A percentile compares a stretch with the other conserved stretches of the same genome.
These are phyloP conservation scores for Hapalemur alaotrensis DNA, from an alignment of 2,797 vertebrate genomes.

Conservation along the genomic window DNA sequence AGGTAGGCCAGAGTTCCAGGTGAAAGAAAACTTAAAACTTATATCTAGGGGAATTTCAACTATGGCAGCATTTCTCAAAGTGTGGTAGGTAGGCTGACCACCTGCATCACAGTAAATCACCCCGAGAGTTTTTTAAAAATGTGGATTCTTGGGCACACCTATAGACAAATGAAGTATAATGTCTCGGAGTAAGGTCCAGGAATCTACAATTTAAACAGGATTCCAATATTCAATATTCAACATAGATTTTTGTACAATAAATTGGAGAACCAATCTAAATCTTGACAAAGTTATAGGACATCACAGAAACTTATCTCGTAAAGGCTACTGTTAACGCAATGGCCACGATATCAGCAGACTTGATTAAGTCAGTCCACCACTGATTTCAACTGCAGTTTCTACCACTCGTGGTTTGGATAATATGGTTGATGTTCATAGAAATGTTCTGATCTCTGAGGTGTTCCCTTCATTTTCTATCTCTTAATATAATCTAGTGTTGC, in stretches of 20 bases:
- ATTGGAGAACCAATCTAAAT: neutral
- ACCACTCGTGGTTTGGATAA: neutral
- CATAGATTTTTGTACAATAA: neutral
- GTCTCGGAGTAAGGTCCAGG: neutral
- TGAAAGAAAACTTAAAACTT: neutral
- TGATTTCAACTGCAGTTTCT: neutral
- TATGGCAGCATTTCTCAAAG: neutral
- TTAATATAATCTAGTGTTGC: neutral
- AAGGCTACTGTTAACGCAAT: neutral
- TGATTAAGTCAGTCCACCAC: neutral
- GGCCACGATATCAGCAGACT: neutral
- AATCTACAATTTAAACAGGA: slow-evolving; percentile 19
- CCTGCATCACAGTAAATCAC: neutral
- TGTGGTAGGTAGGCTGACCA: neutral
- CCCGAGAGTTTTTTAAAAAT: neutral
- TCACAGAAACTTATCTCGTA: slow-evolving; percentile 21
- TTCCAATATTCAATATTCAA: neutral
- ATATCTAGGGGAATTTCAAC: neutral
- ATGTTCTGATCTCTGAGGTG: neutral
- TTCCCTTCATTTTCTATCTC: neutral
- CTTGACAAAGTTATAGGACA: slow-evolving; percentile 31
- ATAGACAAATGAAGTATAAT: neutral
- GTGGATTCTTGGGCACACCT: neutral
- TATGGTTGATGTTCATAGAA: neutral
- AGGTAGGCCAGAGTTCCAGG: neutral